Base-by-base conservation (phyloP, 1,140 invertebrate species). In the Trypoxylus dichotomus region DNA sequence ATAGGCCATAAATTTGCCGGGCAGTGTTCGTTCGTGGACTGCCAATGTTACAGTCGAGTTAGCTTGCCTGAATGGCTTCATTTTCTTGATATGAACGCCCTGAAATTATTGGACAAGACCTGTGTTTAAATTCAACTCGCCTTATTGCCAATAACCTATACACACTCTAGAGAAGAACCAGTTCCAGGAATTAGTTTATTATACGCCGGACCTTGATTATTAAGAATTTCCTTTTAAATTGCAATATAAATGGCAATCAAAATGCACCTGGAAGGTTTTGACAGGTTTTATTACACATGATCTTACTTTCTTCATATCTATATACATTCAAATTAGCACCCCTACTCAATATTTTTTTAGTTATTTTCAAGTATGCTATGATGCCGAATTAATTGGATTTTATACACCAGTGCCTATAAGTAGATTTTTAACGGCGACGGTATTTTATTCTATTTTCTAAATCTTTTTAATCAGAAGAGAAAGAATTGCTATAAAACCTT, bases 1-100 rank as follows among this genome's bases (percentile, higher is more conserved):
- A 82, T 81, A 80, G 79, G 82, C 81, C 74, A 82, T 83, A 83
- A 83, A 83, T 83, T 83, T 82, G 73, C 79, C 60, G 25, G 71
- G 76, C 76, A 77, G 75, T 27, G 60, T 63, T 63, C 75, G 78
- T 75, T 73, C 80, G 79, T 76, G 75, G 76, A 75, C 80, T 80
- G 81, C 80, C 79, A 78, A 80, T 81, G 80, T 80, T 77, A 78
- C 79, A 76, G 78, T 76, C 76, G 78, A 76, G 29, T 74, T 78
- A 77, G 73, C 77, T 77, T 80, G 78, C 80, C 76, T 80, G 75
- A 80, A 83, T 83, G 81, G 81, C 82, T 83, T 82, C 78, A 83
- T 83, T 82, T 79, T 81, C 79, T 83, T 77, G 79, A 68, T 79
- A 80, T 80, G 81, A 81, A 80, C 77, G 76, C 73, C 78, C 77